phyloP scores from a whole-genome alignment of 2,113 vertebrate genomes.

The Mystacornis crossleyi region DNA sequence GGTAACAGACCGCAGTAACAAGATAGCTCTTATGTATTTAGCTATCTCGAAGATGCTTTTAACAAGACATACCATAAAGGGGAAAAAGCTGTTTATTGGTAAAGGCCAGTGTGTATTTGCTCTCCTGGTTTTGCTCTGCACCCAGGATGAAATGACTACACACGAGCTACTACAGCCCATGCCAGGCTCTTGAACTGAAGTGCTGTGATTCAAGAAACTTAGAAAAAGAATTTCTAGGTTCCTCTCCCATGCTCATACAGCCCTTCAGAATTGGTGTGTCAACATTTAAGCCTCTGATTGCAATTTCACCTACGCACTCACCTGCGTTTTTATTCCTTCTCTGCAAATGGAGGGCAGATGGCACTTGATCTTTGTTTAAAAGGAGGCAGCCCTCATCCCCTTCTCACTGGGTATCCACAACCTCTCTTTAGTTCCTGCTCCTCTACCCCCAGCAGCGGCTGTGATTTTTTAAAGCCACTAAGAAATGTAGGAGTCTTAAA shows the following conservation, averaged over 20 bases:
- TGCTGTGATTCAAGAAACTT: neutral
- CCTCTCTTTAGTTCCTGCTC: neutral
- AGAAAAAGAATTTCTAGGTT: neutral
- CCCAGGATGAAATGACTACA: neutral
- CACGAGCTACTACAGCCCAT: accelerated
- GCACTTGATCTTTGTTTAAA: neutral
- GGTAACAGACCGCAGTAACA: neutral
- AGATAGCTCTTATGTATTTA: neutral
- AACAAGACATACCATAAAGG: neutral
- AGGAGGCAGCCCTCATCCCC: neutral
- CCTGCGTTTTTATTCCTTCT: neutral
- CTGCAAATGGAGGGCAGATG: neutral
- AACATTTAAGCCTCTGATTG: neutral
- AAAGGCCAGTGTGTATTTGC: neutral
- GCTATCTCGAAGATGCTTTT: neutral
- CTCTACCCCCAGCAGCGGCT: accelerated
- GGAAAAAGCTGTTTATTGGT: neutral
- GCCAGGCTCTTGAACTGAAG: neutral
- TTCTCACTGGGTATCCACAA: neutral
- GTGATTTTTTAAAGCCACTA: neutral
- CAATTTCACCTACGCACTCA: neutral
- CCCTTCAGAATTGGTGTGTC: neutral
- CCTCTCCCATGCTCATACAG: neutral
- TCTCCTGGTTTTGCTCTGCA: neutral
- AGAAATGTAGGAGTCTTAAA: neutral